Percentiles rank a stretch among this genome's conserved stretches.
These are phyloP conservation scores for Oscheius sp. DNA, from an alignment of 2,888 invertebrate species.

Conservation along the genomic window DNA sequence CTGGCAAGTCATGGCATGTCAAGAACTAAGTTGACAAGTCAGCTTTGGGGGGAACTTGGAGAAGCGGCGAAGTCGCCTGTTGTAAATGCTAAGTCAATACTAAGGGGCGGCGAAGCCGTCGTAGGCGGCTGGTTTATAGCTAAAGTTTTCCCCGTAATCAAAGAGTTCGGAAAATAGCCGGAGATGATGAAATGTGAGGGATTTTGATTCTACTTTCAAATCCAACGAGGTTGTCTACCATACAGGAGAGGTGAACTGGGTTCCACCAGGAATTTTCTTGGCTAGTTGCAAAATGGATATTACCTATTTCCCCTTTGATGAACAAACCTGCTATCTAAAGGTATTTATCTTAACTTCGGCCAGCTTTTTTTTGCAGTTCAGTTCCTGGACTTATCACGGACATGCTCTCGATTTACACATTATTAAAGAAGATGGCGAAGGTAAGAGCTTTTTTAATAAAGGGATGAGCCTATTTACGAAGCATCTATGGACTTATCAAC, in stretches of 20 bases:
- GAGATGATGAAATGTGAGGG: background rate
- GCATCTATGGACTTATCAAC: constrained; percentile 63
- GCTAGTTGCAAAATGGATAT: constrained; percentile 66
- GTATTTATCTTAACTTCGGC: constrained; percentile 16
- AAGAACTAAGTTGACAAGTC: too few relatives aligned
- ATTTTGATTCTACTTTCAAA: constrained; percentile 66
- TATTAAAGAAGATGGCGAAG: constrained; percentile 51
- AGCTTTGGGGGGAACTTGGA: too few relatives aligned
- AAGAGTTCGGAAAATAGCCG: too few relatives aligned
- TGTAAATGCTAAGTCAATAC: too few relatives aligned
- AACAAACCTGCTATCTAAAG: constrained; percentile 64
- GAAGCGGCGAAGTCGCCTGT: too few relatives aligned
- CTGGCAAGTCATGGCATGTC: too few relatives aligned
- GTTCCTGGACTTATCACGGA: constrained; percentile 98
- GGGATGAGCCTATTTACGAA: constrained; percentile 33
- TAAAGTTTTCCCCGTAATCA: too few relatives aligned
- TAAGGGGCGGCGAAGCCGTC: too few relatives aligned
- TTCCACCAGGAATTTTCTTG: constrained; percentile 63
- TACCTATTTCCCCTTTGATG: constrained; percentile 67
- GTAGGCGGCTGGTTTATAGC: too few relatives aligned
- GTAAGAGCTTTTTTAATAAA: constrained; percentile 22
- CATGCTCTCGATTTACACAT: constrained; percentile 83
- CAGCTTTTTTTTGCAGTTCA: constrained; percentile 79
- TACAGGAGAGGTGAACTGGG: constrained; percentile 67
- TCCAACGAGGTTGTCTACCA: constrained; percentile 66